A percentile compares a stretch with the other conserved stretches of the same genome.
phyloP scores from a whole-genome alignment of 2,888 invertebrate genomes.

The Philonicus albiceps region DNA sequence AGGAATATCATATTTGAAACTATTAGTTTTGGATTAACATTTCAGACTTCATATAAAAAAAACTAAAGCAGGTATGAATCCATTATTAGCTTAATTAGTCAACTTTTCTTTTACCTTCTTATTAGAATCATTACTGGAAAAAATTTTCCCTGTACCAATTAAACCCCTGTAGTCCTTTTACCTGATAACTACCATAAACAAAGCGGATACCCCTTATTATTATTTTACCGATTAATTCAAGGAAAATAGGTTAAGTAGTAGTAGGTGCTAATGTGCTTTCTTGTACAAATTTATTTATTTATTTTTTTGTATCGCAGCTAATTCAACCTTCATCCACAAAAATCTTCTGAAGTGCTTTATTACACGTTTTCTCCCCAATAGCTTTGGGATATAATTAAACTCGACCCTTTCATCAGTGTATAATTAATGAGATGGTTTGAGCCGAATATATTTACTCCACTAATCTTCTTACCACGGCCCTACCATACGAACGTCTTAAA shows the following conservation, averaged over 20 bases:
- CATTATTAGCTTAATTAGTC: neutral
- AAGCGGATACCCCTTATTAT: neutral
- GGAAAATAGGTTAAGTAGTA: neutral
- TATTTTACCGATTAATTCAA: neutral
- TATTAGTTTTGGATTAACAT: too few species aligned
- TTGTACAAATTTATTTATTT: neutral
- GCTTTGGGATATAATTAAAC: neutral
- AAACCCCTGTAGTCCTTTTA: neutral
- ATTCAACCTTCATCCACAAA: neutral
- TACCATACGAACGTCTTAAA: neutral
- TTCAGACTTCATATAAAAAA: too few species aligned
- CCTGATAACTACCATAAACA: neutral
- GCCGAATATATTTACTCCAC: neutral
- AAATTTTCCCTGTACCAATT: neutral
- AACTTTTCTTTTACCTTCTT: neutral
- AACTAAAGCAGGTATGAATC: too few species aligned
- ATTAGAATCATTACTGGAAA: neutral
- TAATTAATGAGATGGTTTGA: constrained; percentile 2
- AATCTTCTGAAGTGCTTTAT: neutral
- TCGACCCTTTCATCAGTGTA: neutral
- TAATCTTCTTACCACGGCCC: neutral
- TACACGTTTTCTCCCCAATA: neutral
- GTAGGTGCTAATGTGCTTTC: neutral
- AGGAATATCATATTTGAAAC: neutral
- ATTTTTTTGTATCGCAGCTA: neutral